Percentiles rank a stretch among this genome's conserved stretches.
Evolutionary conservation across 1,140 invertebrate genomes (phyloP).

Genomic region (Protaetia brevitarsis): DNA sequence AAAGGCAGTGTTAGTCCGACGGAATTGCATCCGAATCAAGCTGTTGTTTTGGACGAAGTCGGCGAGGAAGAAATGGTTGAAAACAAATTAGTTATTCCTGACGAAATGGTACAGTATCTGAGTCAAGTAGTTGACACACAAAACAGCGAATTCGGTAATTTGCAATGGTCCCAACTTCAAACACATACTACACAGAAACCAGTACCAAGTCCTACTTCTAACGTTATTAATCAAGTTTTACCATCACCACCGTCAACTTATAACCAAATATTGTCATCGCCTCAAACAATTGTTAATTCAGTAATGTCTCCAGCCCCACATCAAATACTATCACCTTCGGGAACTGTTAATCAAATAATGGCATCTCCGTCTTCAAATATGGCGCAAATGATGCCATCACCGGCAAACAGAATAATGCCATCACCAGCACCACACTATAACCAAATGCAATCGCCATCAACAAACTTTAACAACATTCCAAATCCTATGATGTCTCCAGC

Average conservation of each 20-base stretch:
- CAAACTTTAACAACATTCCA: constrained; percentile 33
- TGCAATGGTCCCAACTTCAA: constrained; percentile 21
- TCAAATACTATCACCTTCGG: constrained; percentile 32
- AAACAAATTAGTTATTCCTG: constrained; percentile 87
- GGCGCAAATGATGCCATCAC: constrained; percentile 32
- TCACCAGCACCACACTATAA: constrained; percentile 24
- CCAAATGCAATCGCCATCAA: constrained; percentile 29
- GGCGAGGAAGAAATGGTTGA: constrained; percentile 86
- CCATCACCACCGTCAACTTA: constrained; percentile 37
- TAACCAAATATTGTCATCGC: constrained; percentile 37
- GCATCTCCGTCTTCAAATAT: constrained; percentile 33
- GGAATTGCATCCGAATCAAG: constrained; percentile 77
- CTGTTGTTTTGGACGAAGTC: constrained; percentile 60
- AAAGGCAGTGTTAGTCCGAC: constrained; percentile 39
- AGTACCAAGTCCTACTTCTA: constrained; percentile 27
- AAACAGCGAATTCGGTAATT: constrained; percentile 29
- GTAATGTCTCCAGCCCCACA: constrained; percentile 20
- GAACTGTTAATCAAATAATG: constrained; percentile 33
- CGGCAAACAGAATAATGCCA: constrained; percentile 28
- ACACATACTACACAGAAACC: constrained; percentile 30
- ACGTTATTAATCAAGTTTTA: constrained; percentile 34
- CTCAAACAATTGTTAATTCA: constrained; percentile 33
- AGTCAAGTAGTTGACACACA: constrained; percentile 65
- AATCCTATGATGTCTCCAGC: constrained; percentile 36
- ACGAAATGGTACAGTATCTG: constrained; percentile 92